Evolutionary conservation across 2,888 invertebrate genomes (phyloP).

Genomic region (Drosophila neotestacea): DNA sequence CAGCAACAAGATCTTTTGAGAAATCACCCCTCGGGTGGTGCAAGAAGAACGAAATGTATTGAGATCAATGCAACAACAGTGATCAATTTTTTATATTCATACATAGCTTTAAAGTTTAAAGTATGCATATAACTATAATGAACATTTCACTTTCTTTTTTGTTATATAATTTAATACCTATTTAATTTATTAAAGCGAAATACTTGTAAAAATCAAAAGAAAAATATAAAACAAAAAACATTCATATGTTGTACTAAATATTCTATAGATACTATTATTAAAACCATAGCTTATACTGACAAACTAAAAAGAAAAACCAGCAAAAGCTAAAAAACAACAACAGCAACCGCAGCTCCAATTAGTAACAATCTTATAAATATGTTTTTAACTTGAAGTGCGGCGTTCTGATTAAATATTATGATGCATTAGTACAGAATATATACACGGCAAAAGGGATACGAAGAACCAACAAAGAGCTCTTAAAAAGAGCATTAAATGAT

Average conservation of each 20-base stretch:
- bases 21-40: too few species aligned
- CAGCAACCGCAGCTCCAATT: conserved; percentile 34
- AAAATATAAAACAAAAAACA: conserved; percentile 40
- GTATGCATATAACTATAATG: conserved; percentile 29
- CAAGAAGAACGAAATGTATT: conserved; percentile 33
- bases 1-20: conserved; percentile 17
- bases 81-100: conserved; percentile 43
- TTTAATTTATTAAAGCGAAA: conserved; percentile 68
- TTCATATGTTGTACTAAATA: conserved; percentile 56
- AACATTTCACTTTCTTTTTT: conserved; percentile 63
- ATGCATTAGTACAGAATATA: conserved; percentile 71
- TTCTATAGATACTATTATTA: conserved; percentile 51
- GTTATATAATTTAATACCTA: conserved; percentile 67
- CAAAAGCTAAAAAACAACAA: conserved; percentile 31
- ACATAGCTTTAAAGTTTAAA: conserved; percentile 43
- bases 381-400: conserved; percentile 56
- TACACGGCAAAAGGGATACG: conserved; percentile 48
- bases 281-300: conserved; percentile 34
- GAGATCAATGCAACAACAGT: conserved; percentile 49
- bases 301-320: conserved; percentile 36
- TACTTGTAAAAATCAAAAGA: conserved; percentile 51
- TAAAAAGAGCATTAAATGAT: conserved; percentile 20
- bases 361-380: conserved; percentile 38
- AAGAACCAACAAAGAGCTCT: conserved; percentile 16
- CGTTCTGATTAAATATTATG: conserved; percentile 65